These are phyloP conservation scores for Cyphomyrus discorhynchus DNA, from an alignment of 2,113 vertebrate species.

Conservation along the genomic window DNA sequence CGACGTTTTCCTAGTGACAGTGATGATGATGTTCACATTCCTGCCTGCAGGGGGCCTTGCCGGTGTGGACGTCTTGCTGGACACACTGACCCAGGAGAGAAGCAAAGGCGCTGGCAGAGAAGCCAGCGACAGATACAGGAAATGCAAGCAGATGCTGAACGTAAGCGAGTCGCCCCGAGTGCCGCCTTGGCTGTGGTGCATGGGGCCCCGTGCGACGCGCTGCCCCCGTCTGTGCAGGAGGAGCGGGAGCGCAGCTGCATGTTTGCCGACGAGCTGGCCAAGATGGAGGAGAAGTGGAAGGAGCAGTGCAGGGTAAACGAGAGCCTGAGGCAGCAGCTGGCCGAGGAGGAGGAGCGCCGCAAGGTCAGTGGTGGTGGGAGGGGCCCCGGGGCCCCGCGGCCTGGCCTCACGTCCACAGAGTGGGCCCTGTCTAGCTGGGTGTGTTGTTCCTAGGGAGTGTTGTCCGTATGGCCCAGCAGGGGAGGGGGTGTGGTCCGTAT, in stretches of 20 bases:
- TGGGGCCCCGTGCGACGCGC: neutral
- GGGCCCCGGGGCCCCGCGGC: neutral
- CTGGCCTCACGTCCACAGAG: neutral
- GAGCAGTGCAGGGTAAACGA: conserved; percentile 85
- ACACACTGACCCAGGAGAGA: conserved; percentile 61
- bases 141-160: conserved; percentile 67
- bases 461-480: neutral
- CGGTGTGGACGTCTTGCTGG: conserved; percentile 54
- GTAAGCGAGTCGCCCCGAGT: conserved; percentile 50
- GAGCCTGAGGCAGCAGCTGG: conserved; percentile 72
- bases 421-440: neutral
- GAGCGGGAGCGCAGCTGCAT: conserved; percentile 67
- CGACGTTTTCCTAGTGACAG: neutral
- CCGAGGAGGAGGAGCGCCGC: conserved; percentile 76
- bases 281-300: conserved; percentile 90
- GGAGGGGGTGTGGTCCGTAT: neutral
- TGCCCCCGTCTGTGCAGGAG: conserved; percentile 33
- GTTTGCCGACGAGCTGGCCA: conserved; percentile 83
- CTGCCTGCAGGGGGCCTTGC: conserved; percentile 41
- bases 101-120: conserved; percentile 66
- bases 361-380: conserved; percentile 58
- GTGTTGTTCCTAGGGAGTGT: neutral
- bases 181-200: neutral
- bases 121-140: conserved; percentile 70
- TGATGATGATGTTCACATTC: neutral